Percentiles rank a stretch among this genome's conserved stretches.
Evolutionary conservation across 2,797 vertebrate species (phyloP).

Genomic region (Microchirus variegatus): DNA sequence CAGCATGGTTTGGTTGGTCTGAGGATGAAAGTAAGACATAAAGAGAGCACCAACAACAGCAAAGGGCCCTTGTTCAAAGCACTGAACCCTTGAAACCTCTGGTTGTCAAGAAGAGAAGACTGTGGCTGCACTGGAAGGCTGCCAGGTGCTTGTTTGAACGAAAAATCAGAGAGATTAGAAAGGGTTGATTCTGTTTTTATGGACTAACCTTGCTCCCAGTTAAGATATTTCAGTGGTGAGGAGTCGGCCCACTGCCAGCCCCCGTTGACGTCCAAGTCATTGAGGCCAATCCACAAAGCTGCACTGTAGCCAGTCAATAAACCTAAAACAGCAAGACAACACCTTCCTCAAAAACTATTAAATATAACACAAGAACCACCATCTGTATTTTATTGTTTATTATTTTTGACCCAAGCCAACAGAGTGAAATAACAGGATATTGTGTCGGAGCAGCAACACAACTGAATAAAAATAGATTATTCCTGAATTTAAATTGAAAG

Average conservation of each 20-base stretch:
- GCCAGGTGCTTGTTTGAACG: conserved; percentile 27
- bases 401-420: too few relatives aligned
- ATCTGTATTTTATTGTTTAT: neutral
- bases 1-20: conserved; percentile 92
- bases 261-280: conserved; percentile 94
- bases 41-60: conserved; percentile 16
- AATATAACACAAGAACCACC: too few relatives aligned
- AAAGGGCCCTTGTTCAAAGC: neutral
- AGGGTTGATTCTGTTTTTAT: conserved; percentile 22
- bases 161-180: conserved; percentile 28
- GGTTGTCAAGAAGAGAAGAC: too few relatives aligned
- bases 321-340: conserved; percentile 61
- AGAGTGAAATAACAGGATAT: neutral
- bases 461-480: conserved; percentile 26
- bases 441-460: conserved; percentile 23
- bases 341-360: neutral
- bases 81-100: neutral
- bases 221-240: conserved; percentile 95
- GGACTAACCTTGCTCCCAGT: conserved; percentile 94
- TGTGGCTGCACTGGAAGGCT: conserved; percentile 3
- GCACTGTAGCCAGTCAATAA: conserved; percentile 92
- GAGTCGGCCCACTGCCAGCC: conserved; percentile 98
- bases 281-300: conserved; percentile 95
- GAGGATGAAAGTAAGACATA: conserved; percentile 13
- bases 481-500: conserved; percentile 2